A percentile compares a stretch with the other conserved stretches of the same genome.
These are phyloP conservation scores for Cercocebus atys DNA, from an alignment of 2,113 vertebrate species.

Conservation along the genomic window DNA sequence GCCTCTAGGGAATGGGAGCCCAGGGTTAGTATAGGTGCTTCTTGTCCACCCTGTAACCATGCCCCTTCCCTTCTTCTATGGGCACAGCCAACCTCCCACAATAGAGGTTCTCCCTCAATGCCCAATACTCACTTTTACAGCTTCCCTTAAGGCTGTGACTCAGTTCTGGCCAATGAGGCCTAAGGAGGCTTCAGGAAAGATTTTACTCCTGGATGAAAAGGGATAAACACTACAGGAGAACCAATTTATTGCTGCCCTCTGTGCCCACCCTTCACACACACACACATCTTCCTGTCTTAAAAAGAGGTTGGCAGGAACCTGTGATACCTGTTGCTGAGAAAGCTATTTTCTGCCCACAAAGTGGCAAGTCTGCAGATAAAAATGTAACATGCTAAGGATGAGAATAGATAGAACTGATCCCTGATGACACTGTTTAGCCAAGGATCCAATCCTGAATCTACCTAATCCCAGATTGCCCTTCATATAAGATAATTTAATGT, in stretches of 20 bases:
- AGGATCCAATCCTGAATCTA: background rate
- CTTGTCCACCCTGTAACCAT: background rate
- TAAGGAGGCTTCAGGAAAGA: background rate
- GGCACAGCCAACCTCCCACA: background rate
- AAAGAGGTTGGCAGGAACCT: background rate
- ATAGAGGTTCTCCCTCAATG: background rate
- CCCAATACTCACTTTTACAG: background rate
- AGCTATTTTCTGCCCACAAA: background rate
- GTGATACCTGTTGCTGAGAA: background rate
- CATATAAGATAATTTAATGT: background rate
- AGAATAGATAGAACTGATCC: background rate
- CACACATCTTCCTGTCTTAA: background rate
- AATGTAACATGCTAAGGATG: background rate
- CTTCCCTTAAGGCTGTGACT: background rate
- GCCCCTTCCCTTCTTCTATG: background rate
- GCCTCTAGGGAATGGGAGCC: background rate
- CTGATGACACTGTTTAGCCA: background rate
- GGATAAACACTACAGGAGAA: background rate
- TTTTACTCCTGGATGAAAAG: background rate
- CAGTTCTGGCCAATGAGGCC: background rate
- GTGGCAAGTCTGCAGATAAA: background rate
- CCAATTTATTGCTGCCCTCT: background rate
- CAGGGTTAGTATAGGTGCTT: background rate
- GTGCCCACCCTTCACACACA: background rate
- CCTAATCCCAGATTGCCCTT: background rate